Conservation (phyloP, 2,888 invertebrate species). For the Allacma fusca region DNA sequence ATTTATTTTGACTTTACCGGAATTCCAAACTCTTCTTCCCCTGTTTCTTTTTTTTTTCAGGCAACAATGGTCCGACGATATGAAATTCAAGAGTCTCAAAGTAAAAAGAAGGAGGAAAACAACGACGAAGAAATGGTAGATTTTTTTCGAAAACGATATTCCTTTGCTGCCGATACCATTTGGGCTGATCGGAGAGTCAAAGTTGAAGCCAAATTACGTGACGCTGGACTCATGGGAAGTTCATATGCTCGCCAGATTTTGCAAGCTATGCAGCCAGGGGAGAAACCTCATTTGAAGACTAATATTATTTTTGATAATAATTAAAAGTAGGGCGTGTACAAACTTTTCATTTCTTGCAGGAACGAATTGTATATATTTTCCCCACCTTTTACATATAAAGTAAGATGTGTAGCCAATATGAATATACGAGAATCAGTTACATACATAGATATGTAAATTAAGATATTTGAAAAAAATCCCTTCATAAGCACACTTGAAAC, state of each 20-base stretch:
- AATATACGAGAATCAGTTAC: too few species aligned
- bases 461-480: too few species aligned
- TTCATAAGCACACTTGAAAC: too few species aligned
- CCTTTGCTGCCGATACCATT: conserved; percentile 57
- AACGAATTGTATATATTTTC: too few species aligned
- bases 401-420: too few species aligned
- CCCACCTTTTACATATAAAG: too few species aligned
- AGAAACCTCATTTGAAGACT: conserved; percentile 56
- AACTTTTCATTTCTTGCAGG: too few species aligned
- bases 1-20: neutral
- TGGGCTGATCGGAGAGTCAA: conserved; percentile 56
- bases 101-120: neutral
- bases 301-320: conserved; percentile 53
- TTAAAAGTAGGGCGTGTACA: neutral
- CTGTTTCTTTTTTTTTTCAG: conserved; percentile 22
- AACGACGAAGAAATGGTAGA: conserved; percentile 47
- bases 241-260: conserved; percentile 59
- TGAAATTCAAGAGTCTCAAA: conserved; percentile 37
- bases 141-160: conserved; percentile 59
- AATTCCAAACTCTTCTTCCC: too few species aligned
- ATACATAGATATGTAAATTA: too few species aligned
- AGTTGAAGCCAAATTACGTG: conserved; percentile 57
- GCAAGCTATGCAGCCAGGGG: conserved; percentile 56
- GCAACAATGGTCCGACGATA: conserved; percentile 51
- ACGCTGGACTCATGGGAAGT: conserved; percentile 59